Evolutionary conservation across 2,113 vertebrate genomes (phyloP), one percentile per base, ranked within the genome.

Genomic region (Hydrolagus affinis): DNA sequence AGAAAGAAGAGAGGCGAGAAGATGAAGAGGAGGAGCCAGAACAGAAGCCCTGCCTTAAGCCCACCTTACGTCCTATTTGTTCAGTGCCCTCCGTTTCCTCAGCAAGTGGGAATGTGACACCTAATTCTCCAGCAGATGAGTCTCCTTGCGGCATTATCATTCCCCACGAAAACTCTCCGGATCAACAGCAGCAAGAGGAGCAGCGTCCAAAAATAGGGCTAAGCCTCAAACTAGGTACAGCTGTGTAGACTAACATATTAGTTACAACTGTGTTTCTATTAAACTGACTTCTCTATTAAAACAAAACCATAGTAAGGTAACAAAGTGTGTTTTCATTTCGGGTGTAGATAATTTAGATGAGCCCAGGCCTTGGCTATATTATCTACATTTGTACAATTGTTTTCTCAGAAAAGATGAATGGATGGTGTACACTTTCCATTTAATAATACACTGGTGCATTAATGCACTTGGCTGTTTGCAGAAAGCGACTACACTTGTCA

Each of bases 131-230:
- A 2, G 95, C 96, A 56, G 95, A 98, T 21, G 97, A 98, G 87
- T 99, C 98, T 77, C 98, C 98, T 3, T 97, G 96, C 87, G 98
- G 98, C 86, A 99, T 99, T 90, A 99, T 99, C 89, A 99, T 99
- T 88, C 98, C 98, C 74, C 97, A 99, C 12, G 98, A 99, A 91
- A 98, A 99, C 90, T 99, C 98, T 0, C 98, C 95, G 0, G 96
- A 98, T 78, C 94, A 94, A 11, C 96, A 95, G 64, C 97, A 96
- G 0, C 95, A 94, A 0, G 98, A 99, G 73, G 98, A 99, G 32
- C 93, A 96, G 90, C 92, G 97, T 85, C 97, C 97, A 25, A 98
- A 98, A 94, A 98, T 99, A 88, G 97, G 96, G 88, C 95, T 99
- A 71, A 99, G 96, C 88, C 96, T 99, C 89, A 98, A 97, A 94